Evolutionary conservation across 2,113 vertebrate species (phyloP).

Genomic region (Pica pica): DNA sequence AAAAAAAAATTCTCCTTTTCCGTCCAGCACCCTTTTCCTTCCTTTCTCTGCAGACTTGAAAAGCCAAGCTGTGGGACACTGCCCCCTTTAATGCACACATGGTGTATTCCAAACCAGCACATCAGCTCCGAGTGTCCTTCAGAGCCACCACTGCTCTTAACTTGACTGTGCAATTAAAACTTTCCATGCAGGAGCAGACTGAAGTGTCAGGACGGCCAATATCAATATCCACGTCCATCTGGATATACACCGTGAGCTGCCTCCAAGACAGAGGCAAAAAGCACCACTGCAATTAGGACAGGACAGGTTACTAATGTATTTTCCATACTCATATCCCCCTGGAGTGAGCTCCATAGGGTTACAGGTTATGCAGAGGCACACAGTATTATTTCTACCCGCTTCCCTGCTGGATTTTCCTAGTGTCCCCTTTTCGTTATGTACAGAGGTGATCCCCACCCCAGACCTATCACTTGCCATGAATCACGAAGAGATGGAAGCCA

Average conservation of each 20-base stretch:
- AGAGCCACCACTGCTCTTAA: not conserved
- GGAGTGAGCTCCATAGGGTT: not conserved
- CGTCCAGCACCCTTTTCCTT: not conserved
- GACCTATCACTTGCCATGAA: not conserved
- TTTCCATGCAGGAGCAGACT: not conserved
- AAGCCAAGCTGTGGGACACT: not conserved
- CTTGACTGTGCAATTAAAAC: accelerated
- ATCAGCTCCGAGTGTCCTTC: not conserved
- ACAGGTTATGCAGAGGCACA: accelerated
- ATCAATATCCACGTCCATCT: not conserved
- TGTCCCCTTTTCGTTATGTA: not conserved
- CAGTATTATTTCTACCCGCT: not conserved
- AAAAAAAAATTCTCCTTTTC: not conserved
- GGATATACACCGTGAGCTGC: not conserved
- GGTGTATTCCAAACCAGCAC: not conserved
- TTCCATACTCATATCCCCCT: not conserved
- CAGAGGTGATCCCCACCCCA: not conserved
- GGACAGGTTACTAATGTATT: not conserved
- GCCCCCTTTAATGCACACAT: accelerated
- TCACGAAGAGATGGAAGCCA: not conserved
- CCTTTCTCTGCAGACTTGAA: not conserved
- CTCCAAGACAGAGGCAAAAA: not conserved
- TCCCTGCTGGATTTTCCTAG: not conserved
- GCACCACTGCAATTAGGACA: not conserved
- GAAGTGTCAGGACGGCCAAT: not conserved